phyloP scores from a whole-genome alignment of 1,140 invertebrate genomes.

The Megathymus violae region DNA sequence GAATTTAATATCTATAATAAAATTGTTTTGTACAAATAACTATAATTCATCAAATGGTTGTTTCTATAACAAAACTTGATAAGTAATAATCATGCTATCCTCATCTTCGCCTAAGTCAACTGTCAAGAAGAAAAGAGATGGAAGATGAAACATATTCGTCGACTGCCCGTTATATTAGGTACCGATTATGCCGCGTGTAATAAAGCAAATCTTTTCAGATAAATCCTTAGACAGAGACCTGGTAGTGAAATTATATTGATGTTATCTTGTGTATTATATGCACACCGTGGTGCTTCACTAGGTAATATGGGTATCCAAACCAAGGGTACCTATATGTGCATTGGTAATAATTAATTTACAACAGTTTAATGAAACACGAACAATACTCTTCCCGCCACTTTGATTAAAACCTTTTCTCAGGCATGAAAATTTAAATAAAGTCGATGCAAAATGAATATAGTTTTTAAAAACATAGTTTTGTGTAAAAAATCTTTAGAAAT shows the following conservation, averaged over 20 bases:
- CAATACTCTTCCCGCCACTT: slow-evolving; percentile 70
- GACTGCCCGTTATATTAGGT: slow-evolving; percentile 51
- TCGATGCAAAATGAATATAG: slow-evolving; percentile 2
- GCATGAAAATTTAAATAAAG: slow-evolving; percentile 16
- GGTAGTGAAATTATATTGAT: not conserved
- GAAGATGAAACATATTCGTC: slow-evolving; percentile 58
- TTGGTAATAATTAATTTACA: slow-evolving; percentile 15
- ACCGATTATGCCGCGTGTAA: slow-evolving; percentile 47
- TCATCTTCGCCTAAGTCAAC: slow-evolving; percentile 44
- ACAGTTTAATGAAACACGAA: slow-evolving; percentile 30
- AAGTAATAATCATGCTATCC: slow-evolving; percentile 50
- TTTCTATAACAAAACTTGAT: slow-evolving; percentile 23
- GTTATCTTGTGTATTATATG: not conserved
- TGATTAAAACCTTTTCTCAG: too few relatives aligned
- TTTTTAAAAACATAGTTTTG: slow-evolving; percentile 7
- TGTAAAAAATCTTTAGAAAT: slow-evolving; percentile 9
- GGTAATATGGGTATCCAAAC: not conserved
- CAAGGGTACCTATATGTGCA: not conserved
- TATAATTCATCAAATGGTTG: not conserved
- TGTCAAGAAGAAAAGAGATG: slow-evolving; percentile 51
- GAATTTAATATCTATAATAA: too few relatives aligned
- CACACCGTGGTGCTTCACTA: not conserved
- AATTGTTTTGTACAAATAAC: too few relatives aligned
- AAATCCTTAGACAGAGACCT: not conserved
- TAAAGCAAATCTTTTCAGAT: slow-evolving; percentile 32